Percentiles rank a stretch among this genome's conserved stretches.
These are phyloP conservation scores for Falco punctatus DNA, from an alignment of 2,113 vertebrate genomes.

Conservation along the genomic window DNA sequence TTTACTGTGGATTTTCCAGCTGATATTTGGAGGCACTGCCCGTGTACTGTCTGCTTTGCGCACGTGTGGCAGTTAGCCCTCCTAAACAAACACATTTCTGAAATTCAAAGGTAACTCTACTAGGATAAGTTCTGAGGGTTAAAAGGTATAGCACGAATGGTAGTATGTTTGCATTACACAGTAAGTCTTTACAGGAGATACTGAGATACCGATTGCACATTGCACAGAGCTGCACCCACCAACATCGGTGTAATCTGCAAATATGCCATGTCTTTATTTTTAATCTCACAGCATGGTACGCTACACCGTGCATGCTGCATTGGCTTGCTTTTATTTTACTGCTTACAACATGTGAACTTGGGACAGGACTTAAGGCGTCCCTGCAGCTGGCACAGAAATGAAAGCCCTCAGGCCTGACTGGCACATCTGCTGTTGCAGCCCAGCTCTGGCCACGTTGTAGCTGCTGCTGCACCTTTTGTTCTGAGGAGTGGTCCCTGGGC, in stretches of 20 bases:
- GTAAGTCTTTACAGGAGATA: not conserved
- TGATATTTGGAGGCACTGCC: not conserved
- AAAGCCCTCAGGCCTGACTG: not conserved
- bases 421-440: not conserved
- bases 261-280: not conserved
- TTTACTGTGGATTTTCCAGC: constrained; percentile 7
- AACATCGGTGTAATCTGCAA: not conserved
- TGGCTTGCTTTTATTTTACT: not conserved
- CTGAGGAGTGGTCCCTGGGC: not conserved
- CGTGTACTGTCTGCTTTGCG: not conserved
- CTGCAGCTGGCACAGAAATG: not conserved
- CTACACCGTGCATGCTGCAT: not conserved
- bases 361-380: not conserved
- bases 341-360: not conserved
- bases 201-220: not conserved
- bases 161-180: not conserved
- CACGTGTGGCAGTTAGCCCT: not conserved
- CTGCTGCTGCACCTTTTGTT: not conserved
- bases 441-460: not conserved
- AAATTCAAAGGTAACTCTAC: not conserved
- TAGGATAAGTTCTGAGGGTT: not conserved
- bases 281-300: not conserved
- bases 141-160: not conserved
- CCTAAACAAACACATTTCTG: not conserved
- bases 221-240: not conserved